Evolutionary conservation across 1,140 invertebrate species (phyloP).

Genomic region (Drosophila bocki): DNA sequence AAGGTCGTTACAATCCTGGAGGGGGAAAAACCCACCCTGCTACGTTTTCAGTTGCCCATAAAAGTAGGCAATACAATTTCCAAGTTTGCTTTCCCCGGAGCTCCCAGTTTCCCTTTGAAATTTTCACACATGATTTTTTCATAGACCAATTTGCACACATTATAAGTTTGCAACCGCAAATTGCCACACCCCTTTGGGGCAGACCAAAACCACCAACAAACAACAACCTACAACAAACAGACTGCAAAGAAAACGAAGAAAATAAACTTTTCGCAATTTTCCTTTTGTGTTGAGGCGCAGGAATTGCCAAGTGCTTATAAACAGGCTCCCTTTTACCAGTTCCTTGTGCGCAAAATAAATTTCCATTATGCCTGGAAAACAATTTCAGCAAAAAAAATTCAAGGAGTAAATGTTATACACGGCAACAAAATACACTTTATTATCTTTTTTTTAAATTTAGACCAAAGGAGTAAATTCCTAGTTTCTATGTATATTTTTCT

Average conservation of each 20-base stretch:
- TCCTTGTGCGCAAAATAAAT: constrained; percentile 48
- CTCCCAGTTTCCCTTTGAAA: constrained; percentile 41
- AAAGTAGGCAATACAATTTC: constrained; percentile 54
- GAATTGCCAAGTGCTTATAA: constrained; percentile 47
- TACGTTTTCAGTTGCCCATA: constrained; percentile 29
- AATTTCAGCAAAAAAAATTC: constrained; percentile 51
- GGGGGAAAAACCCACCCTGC: neutral
- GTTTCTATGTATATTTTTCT: too few species aligned
- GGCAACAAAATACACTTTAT: neutral
- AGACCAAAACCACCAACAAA: constrained; percentile 16
- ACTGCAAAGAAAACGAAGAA: constrained; percentile 30
- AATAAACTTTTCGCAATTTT: constrained; percentile 53
- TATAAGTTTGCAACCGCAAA: constrained; percentile 66
- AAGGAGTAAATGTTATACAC: constrained; percentile 4
- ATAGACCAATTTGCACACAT: constrained; percentile 80
- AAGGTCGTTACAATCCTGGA: constrained; percentile 29
- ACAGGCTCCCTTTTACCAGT: constrained; percentile 25
- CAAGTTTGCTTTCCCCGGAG: constrained; percentile 29
- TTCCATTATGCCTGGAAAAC: constrained; percentile 68
- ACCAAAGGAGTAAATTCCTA: too few species aligned
- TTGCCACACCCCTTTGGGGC: constrained; percentile 47
- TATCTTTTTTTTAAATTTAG: too few species aligned
- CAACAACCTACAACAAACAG: constrained; percentile 8
- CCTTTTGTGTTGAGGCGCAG: constrained; percentile 40
- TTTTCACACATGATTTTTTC: constrained; percentile 79